Conservation (phyloP, 2,797 vertebrate species). For the Tinamus major region DNA sequence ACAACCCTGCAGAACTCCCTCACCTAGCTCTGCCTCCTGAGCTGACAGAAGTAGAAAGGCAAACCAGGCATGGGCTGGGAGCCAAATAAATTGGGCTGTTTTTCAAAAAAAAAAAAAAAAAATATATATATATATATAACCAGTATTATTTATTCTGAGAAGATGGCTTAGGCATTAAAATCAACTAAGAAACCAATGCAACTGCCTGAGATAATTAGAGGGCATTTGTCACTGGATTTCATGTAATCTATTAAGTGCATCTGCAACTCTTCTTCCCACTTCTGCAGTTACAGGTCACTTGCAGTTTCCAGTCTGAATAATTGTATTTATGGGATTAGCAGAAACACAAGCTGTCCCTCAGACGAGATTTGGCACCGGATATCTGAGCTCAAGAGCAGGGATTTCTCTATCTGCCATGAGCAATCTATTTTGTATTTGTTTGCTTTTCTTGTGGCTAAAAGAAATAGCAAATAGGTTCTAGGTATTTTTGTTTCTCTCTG, state of each 20-base stretch:
- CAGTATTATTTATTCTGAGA: slow-evolving; percentile 31
- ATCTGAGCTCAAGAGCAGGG: background rate
- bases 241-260: slow-evolving; percentile 27
- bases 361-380: slow-evolving; percentile 11
- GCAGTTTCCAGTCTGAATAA: slow-evolving; percentile 42
- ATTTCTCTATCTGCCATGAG: slow-evolving; percentile 11
- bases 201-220: slow-evolving; percentile 65
- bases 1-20: fast-evolving
- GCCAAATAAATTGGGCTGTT: slow-evolving; percentile 7
- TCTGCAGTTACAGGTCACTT: slow-evolving; percentile 23
- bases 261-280: slow-evolving; percentile 43
- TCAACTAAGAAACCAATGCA: slow-evolving; percentile 43
- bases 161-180: slow-evolving; percentile 40
- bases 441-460: background rate
- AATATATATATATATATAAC: too few relatives aligned
- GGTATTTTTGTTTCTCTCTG: background rate
- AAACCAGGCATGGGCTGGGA: slow-evolving; percentile 22
- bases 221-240: slow-evolving; percentile 26
- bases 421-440: background rate
- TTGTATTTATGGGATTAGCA: slow-evolving; percentile 31
- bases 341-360: slow-evolving; percentile 15
- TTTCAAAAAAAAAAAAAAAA: background rate
- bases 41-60: slow-evolving; percentile 21
- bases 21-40: fast-evolving
- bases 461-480: background rate